A percentile compares a stretch with the other conserved stretches of the same genome.
Conservation (phyloP, 2,888 invertebrate species). For the Acrobasis suavella region DNA sequence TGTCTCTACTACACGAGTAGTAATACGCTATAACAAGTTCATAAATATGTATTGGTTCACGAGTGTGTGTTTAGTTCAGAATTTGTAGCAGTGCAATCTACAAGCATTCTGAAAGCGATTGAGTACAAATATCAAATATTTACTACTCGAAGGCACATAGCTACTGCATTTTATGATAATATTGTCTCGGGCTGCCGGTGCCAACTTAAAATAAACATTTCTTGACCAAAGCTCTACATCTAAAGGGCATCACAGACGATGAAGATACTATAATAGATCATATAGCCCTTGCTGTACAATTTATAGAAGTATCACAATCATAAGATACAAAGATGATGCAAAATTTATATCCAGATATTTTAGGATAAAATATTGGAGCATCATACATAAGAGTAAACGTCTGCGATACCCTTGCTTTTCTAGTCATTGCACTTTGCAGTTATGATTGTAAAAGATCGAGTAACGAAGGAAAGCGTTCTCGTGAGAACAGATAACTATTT, state of each 20-base stretch:
- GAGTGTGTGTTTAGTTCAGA: not conserved
- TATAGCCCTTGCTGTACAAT: no score
- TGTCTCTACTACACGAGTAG: no score
- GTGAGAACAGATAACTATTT: not conserved
- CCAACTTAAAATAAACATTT: conserved; percentile 9
- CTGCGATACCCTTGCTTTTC: no score
- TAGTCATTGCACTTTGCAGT: conserved; percentile 9
- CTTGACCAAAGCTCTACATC: not conserved
- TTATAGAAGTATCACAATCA: no score
- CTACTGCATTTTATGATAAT: conserved; percentile 18
- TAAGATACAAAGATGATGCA: no score
- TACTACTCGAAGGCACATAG: conserved; percentile 13
- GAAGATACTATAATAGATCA: no score
- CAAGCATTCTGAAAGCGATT: conserved; percentile 11
- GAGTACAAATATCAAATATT: conserved; percentile 17
- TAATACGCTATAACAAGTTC: not conserved
- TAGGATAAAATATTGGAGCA: not conserved
- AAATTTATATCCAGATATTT: no score
- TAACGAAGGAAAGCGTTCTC: not conserved
- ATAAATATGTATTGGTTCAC: not conserved
- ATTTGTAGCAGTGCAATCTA: conserved; percentile 16
- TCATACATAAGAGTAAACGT: no score
- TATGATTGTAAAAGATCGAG: conserved; percentile 1
- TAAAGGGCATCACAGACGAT: no score
- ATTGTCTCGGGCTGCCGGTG: conserved; percentile 2